Conservation (phyloP, 2,797 vertebrate species). For the Molossus alvarezi region DNA sequence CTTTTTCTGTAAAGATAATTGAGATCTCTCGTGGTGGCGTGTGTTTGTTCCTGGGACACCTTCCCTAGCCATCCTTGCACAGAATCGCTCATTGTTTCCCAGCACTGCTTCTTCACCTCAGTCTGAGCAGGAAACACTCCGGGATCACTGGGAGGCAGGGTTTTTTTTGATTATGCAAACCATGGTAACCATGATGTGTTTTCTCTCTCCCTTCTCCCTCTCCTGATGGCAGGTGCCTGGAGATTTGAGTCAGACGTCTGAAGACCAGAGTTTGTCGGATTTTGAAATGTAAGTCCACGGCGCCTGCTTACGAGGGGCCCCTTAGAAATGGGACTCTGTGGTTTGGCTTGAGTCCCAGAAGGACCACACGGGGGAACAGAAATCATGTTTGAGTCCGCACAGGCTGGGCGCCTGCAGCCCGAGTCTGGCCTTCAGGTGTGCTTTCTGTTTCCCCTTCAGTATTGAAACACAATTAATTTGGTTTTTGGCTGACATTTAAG, state of each 20-base stretch:
- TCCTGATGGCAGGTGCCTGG: conserved; percentile 94
- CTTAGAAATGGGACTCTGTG: not conserved
- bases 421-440: not conserved
- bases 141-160: conserved; percentile 47
- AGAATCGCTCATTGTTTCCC: conserved; percentile 67
- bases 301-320: not conserved
- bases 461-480: conserved; percentile 19
- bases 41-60: not conserved
- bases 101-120: conserved; percentile 52
- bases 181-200: conserved; percentile 61
- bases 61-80: not conserved
- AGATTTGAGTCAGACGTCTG: conserved; percentile 98
- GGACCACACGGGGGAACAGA: not conserved
- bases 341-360: not conserved
- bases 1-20: conserved; percentile 35
- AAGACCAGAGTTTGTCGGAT: conserved; percentile 98
- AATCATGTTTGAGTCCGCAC: not conserved
- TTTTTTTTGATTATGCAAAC: conserved; percentile 70
- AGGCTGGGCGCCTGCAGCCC: not conserved
- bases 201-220: conserved; percentile 44
- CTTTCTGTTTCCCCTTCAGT: not conserved
- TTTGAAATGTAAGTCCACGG: conserved; percentile 97
- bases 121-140: conserved; percentile 40
- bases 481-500: conserved; percentile 20
- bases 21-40: conserved; percentile 27